Base-by-base conservation (phyloP, 2,113 vertebrate species). In the Poeciliopsis turrubarensis region DNA sequence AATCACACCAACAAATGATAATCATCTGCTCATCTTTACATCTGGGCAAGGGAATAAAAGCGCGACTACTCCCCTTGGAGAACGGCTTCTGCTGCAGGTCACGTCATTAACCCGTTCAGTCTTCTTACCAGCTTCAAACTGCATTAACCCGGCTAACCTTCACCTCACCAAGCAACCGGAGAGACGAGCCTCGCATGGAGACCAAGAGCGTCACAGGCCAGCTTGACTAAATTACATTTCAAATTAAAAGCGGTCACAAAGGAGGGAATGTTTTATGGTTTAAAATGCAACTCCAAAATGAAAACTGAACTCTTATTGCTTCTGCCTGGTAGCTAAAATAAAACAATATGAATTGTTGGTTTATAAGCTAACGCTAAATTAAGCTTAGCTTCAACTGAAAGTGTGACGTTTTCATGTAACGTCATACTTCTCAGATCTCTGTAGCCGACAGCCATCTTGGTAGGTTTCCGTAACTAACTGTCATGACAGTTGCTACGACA, bases 1-100 rank as follows among this genome's bases (percentile, higher is more conserved):
- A 73, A 70, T 72, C 51, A 86, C 76, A 72, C 79, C 29, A 82
- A 81, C 71, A 68, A 73, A 78, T 67, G 85, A 85, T 83, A 86
- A 80, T 86, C 62, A 69, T 85, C 84, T 79, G 44, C 73, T 70
- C 57, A 2, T 64, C 77, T 76, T 82, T 68, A 26, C 72, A 73
- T 82, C 78, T 70, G 34, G 0, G 65, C 25, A 4, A 14, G 39
- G 39, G 39, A 15, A 39, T 41, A 39, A 78, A 78, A 73, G 81
- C 62, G n/a, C 61, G 3, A 0, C 4, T 31, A 0, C 41, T 60
- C 80, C 86, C 82, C 44, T 47, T 19, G 17, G 83, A 84, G 81
- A 79, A 69, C 31, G 15, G 70, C 63, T 77, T 77, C 66, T 65
- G 29, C 80, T 82, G 68, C 71, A 75, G 86, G 86, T 89, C 86